Conservation (phyloP, 1,140 invertebrate species). For the Homarus americanus region DNA sequence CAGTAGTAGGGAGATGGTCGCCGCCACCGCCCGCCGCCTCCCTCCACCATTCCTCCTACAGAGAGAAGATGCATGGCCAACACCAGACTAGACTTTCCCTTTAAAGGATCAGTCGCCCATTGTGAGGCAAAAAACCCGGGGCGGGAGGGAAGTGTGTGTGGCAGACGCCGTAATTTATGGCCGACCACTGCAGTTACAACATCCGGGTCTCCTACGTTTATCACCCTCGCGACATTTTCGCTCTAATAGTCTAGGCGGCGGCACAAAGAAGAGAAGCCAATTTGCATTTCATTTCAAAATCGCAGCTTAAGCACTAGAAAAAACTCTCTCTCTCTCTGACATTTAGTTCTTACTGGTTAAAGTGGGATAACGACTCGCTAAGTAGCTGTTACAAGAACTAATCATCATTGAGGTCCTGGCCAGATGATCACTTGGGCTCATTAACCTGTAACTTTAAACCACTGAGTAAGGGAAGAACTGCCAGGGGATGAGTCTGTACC, state of each 20-base stretch:
- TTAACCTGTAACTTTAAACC: not conserved
- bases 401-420: no score
- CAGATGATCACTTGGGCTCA: not conserved
- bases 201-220: not conserved
- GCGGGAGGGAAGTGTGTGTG: not conserved
- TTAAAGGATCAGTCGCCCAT: not conserved
- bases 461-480: no score
- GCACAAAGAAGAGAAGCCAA: not conserved
- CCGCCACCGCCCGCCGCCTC: not conserved
- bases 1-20: no score
- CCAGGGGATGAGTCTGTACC: no score
- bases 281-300: not conserved
- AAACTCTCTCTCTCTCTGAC: not conserved
- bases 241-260: not conserved
- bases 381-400: not conserved
- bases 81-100: constrained; percentile 4
- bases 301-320: not conserved
- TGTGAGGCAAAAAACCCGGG: not conserved
- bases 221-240: not conserved
- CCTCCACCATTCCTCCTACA: not conserved
- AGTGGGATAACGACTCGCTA: no score
- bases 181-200: constrained; percentile 10
- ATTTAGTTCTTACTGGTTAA: not conserved
- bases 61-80: not conserved
- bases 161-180: not conserved